Conservation (phyloP, 1,140 invertebrate genomes). For the Holcopasites calliopsidis region DNA sequence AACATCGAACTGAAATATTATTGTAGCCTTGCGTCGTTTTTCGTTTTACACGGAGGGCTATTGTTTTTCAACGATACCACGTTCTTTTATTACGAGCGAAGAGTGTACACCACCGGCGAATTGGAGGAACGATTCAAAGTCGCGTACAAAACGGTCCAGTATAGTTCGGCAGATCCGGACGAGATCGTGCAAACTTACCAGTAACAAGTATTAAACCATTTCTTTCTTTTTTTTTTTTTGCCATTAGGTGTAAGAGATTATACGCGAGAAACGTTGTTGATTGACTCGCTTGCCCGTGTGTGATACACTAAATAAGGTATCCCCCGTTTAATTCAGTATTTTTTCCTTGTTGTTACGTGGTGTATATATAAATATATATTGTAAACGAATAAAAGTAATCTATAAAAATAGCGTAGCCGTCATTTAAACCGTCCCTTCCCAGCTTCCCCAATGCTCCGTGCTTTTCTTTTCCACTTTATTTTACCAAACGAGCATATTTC, state of each 20-base stretch:
- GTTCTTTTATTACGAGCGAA: too few relatives aligned
- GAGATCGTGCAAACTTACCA: constrained; percentile 26
- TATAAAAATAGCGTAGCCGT: background rate
- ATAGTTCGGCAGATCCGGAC: background rate
- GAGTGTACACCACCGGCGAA: too few relatives aligned
- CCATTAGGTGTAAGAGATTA: constrained; percentile 44
- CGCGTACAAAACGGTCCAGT: background rate
- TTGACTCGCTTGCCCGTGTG: constrained; percentile 37
- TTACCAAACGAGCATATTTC: constrained; percentile 36
- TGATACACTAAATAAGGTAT: constrained; percentile 58
- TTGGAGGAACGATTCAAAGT: too few relatives aligned
- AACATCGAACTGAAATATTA: too few relatives aligned
- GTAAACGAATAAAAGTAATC: constrained; percentile 70
- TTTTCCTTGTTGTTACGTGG: constrained; percentile 70
- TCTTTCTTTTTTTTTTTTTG: constrained; percentile 52
- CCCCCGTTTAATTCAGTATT: constrained; percentile 73
- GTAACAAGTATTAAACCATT: constrained; percentile 62
- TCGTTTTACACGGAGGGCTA: too few relatives aligned
- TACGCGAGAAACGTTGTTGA: constrained; percentile 33
- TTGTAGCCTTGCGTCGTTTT: too few relatives aligned
- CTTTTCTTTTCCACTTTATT: constrained; percentile 16
- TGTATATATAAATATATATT: too few relatives aligned
- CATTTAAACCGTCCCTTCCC: background rate
- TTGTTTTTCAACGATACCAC: too few relatives aligned
- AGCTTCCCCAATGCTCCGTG: background rate